These are phyloP conservation scores for Nudaria mundana DNA, from an alignment of 2,888 invertebrate species.

Conservation along the genomic window DNA sequence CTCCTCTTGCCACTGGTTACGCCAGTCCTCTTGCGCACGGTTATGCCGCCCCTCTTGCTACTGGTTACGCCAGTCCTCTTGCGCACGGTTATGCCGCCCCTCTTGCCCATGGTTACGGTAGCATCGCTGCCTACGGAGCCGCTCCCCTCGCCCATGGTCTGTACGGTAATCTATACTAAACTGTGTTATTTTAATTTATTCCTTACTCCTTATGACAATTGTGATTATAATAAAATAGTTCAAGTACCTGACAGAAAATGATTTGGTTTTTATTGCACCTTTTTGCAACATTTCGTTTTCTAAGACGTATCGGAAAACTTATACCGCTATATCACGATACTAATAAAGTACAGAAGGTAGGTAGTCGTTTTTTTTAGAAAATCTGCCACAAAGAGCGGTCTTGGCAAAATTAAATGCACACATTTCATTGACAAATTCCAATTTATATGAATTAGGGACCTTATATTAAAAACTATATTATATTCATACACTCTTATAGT, in stretches of 20 bases:
- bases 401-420: too few species aligned
- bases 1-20: slow-evolving; percentile 21
- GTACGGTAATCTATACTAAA: slow-evolving; percentile 22
- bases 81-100: slow-evolving; percentile 26
- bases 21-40: slow-evolving; percentile 39
- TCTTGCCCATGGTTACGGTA: slow-evolving; percentile 31
- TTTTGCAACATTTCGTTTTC: too few species aligned
- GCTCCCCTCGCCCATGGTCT: slow-evolving; percentile 35
- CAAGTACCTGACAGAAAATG: background rate
- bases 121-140: slow-evolving; percentile 28
- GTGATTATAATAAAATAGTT: background rate
- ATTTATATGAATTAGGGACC: too few species aligned
- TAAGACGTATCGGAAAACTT: too few species aligned
- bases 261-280: background rate
- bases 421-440: too few species aligned
- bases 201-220: background rate
- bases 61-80: slow-evolving; percentile 17
- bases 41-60: slow-evolving; percentile 38
- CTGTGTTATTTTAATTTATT: background rate
- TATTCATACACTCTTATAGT: too few species aligned
- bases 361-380: too few species aligned
- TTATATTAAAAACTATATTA: too few species aligned
- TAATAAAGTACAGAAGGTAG: too few species aligned
- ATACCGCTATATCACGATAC: too few species aligned
- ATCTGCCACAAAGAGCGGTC: too few species aligned